Evolutionary conservation across 1,140 invertebrate species (phyloP).

Genomic region (Thaumatotibia leucotreta): DNA sequence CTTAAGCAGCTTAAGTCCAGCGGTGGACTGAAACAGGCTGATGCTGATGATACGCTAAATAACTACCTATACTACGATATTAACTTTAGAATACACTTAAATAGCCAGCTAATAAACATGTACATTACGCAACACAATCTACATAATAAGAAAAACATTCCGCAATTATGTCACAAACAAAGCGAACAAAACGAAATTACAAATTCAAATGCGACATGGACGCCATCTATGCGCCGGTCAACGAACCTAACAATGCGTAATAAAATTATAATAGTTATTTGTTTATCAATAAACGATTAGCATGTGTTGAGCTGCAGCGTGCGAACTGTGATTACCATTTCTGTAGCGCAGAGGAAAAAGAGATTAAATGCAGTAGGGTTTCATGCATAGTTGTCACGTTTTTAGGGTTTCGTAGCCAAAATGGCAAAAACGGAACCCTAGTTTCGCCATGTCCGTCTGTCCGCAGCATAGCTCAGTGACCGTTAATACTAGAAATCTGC

Average conservation of each 20-base stretch:
- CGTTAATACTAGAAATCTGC: too few species aligned
- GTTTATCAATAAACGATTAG: conserved; percentile 72
- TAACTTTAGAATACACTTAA: too few species aligned
- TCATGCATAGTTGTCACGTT: too few species aligned
- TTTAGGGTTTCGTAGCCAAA: too few species aligned
- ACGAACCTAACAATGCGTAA: conserved; percentile 55
- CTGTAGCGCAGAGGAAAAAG: conserved; percentile 44
- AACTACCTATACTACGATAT: too few species aligned
- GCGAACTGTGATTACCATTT: conserved; percentile 53
- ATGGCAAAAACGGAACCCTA: too few species aligned
- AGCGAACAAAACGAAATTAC: conserved; percentile 46
- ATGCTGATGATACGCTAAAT: too few species aligned
- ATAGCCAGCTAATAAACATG: background rate
- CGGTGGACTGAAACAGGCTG: too few species aligned
- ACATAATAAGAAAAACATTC: conserved; percentile 9
- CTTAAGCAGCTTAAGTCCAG: too few species aligned
- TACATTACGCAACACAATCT: background rate
- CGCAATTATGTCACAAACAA: conserved; percentile 19
- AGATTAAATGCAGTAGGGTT: background rate
- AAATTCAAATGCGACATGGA: conserved; percentile 50
- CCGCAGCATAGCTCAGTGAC: too few species aligned
- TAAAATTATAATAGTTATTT: conserved; percentile 71
- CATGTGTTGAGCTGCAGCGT: conserved; percentile 61
- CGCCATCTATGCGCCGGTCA: conserved; percentile 49
- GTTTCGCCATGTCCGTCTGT: too few species aligned